phyloP scores from a whole-genome alignment of 2,797 vertebrate species.

The Hoplostethus atlanticus region DNA sequence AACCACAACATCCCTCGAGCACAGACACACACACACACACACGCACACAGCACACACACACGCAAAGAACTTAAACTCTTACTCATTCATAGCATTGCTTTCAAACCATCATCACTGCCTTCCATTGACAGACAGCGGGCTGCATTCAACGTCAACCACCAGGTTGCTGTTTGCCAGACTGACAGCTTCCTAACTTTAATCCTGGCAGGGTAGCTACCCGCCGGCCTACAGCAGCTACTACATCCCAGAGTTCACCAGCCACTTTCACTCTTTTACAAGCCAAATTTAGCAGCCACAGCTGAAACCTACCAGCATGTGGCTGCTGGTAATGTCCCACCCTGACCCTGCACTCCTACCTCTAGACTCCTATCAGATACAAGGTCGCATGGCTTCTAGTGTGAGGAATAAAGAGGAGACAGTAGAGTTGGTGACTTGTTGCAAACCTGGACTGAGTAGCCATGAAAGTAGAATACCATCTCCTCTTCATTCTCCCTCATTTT shows the following conservation, averaged over 20 bases:
- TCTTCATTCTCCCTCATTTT: constrained; percentile 39
- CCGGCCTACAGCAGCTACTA: not conserved
- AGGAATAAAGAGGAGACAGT: constrained; percentile 12
- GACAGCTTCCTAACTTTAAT: constrained; percentile 5
- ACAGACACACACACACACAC: not conserved
- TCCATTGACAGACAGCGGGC: not conserved
- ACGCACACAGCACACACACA: not conserved
- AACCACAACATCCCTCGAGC: not conserved
- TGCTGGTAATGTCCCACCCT: not conserved
- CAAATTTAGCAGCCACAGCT: not conserved
- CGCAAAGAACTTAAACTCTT: not conserved
- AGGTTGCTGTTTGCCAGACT: no score
- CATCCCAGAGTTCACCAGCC: not conserved
- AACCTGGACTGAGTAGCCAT: not conserved
- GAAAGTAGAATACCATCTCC: not conserved
- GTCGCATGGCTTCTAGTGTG: constrained; percentile 20
- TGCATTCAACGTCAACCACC: not conserved
- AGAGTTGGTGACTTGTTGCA: not conserved
- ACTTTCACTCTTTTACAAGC: not conserved
- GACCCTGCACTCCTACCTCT: constrained; percentile 3
- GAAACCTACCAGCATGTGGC: no score
- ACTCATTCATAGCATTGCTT: constrained; percentile 31
- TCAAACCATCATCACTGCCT: constrained; percentile 1
- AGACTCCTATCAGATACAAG: not conserved
- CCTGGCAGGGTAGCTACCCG: constrained; percentile 14